phyloP scores from a whole-genome alignment of 2,113 vertebrate genomes.

The Micromys minutus region DNA sequence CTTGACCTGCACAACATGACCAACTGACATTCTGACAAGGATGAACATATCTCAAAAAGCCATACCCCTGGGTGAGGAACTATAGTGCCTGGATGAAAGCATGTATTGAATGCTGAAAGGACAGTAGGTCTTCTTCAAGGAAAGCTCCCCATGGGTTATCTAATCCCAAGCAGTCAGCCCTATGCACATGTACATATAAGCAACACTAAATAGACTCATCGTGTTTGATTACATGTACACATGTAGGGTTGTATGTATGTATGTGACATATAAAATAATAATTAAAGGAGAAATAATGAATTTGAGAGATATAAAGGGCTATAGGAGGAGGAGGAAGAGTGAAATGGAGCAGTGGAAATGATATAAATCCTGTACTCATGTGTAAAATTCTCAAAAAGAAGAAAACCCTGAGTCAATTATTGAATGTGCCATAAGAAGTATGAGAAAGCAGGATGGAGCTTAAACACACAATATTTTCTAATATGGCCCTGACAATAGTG shows the following conservation, averaged over 20 bases:
- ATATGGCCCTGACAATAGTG: neutral
- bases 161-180: neutral
- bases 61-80: neutral
- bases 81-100: neutral
- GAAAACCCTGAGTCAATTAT: neutral
- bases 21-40: too few relatives aligned
- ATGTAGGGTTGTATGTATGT: too few relatives aligned
- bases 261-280: neutral
- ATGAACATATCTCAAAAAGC: neutral
- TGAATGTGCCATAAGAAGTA: neutral
- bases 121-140: neutral
- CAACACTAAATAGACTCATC: neutral
- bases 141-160: neutral
- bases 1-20: too few relatives aligned
- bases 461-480: neutral
- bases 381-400: too few relatives aligned
- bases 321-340: neutral
- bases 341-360: neutral
- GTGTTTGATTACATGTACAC: neutral
- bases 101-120: neutral
- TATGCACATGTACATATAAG: neutral
- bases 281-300: neutral
- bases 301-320: neutral
- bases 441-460: neutral
- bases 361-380: neutral